Percentiles rank a stretch among this genome's conserved stretches.
Evolutionary conservation across 2,113 vertebrate species (phyloP).

Genomic region (Taurulus bubalis): DNA sequence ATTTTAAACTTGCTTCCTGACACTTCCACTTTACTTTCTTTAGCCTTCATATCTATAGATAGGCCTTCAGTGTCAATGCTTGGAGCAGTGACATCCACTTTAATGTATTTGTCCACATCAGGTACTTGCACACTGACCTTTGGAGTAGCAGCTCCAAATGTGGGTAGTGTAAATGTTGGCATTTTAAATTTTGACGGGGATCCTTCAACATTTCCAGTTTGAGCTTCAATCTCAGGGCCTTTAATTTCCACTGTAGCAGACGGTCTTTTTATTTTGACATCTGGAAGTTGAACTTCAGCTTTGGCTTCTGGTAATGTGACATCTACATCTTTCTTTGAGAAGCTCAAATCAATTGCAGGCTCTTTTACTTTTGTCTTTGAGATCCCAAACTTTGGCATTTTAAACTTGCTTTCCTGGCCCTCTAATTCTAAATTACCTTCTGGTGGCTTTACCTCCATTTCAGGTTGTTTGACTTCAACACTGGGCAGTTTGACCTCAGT

Average conservation of each 20-base stretch:
- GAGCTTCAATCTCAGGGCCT: not conserved
- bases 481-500: conserved; percentile 21
- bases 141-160: conserved; percentile 22
- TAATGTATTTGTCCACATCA: conserved; percentile 28
- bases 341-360: conserved; percentile 26
- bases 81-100: conserved; percentile 18
- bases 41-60: conserved; percentile 16
- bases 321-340: conserved; percentile 28
- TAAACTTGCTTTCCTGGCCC: conserved; percentile 47
- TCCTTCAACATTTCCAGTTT: conserved; percentile 12
- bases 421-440: too few relatives aligned
- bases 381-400: conserved; percentile 57
- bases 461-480: not conserved
- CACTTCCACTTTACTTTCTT: not conserved
- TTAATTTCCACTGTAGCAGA: not conserved
- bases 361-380: not conserved
- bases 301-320: conserved; percentile 17
- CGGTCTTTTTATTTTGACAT: not conserved
- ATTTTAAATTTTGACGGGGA: conserved; percentile 66
- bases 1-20: conserved; percentile 33
- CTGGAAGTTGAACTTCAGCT: conserved; percentile 14
- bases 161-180: conserved; percentile 64
- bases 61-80: not conserved
- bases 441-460: not conserved
- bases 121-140: not conserved